A percentile compares a stretch with the other conserved stretches of the same genome.
These are phyloP conservation scores for Baronia brevicornis DNA, from an alignment of 2,888 invertebrate species.

Conservation along the genomic window DNA sequence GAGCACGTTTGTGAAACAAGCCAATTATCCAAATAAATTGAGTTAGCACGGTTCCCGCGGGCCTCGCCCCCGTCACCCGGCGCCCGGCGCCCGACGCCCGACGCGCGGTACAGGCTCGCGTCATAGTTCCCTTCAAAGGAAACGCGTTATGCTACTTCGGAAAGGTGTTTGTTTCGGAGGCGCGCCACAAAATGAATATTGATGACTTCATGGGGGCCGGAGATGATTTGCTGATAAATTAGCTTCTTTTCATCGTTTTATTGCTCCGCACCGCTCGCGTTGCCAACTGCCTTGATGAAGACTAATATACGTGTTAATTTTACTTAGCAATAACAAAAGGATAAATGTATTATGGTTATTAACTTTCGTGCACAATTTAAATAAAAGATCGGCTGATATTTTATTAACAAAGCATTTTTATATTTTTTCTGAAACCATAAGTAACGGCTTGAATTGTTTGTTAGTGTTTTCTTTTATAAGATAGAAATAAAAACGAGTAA, in stretches of 20 bases:
- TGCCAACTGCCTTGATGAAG: conserved; percentile 63
- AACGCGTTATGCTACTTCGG: conserved; percentile 48
- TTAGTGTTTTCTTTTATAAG: too few relatives aligned
- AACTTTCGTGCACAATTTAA: conserved; percentile 18
- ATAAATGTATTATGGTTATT: conserved; percentile 40
- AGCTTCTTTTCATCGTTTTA: conserved; percentile 73
- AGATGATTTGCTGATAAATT: conserved; percentile 75
- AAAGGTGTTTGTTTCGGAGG: conserved; percentile 72
- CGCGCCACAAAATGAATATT: conserved; percentile 72
- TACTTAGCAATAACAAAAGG: conserved; percentile 55
- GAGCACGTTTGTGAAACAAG: conserved; percentile 53
- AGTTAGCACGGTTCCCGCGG: conserved; percentile 45
- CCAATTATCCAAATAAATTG: conserved; percentile 69
- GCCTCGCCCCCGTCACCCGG: conserved; percentile 18
- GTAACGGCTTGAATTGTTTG: too few relatives aligned
- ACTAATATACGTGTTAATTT: conserved; percentile 71
- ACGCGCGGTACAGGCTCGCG: conserved; percentile 31
- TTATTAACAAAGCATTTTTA: conserved; percentile 12
- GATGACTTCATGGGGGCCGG: conserved; percentile 70
- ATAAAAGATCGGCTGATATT: conserved; percentile 10
- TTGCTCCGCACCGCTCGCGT: conserved; percentile 54
- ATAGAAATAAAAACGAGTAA: too few relatives aligned
- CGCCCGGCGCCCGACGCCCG: conserved; percentile 28
- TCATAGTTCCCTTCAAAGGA: conserved; percentile 63
- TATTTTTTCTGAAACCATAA: neutral